Percentiles rank a stretch among this genome's conserved stretches.
phyloP scores from a whole-genome alignment of 92 coral and sea anemone species.

The Zoanthus sansibaricus region DNA sequence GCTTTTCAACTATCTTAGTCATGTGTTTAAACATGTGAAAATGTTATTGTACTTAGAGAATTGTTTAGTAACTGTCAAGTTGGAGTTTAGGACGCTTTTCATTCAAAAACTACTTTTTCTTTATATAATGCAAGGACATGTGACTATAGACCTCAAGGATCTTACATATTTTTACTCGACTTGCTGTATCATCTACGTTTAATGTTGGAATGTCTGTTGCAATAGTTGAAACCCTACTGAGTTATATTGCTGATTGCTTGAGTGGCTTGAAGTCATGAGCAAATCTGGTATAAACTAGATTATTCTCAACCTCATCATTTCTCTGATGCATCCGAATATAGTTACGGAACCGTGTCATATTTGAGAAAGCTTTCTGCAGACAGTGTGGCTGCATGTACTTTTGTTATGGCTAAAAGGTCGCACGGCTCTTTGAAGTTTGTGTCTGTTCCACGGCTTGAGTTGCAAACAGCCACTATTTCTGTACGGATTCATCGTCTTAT shows the following conservation, averaged over 20 bases:
- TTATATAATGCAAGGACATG: no score
- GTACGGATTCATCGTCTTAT: slow-evolving; percentile 53
- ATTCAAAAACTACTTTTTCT: no score
- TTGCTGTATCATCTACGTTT: slow-evolving; percentile 3
- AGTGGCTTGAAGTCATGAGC: slow-evolving; percentile 1
- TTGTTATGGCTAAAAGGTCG: slow-evolving; percentile 66
- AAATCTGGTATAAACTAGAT: slow-evolving; percentile 51
- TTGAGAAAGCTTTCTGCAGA: slow-evolving; percentile 54
- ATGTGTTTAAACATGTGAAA: no score
- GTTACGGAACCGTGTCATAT: slow-evolving; percentile 66
- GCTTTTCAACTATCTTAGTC: no score
- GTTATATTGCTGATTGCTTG: background rate
- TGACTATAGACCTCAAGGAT: slow-evolving; percentile 51
- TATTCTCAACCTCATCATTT: slow-evolving; percentile 67
- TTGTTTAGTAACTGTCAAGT: no score
- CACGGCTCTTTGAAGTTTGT: slow-evolving; percentile 63
- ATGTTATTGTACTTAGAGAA: no score
- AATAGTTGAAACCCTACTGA: slow-evolving; percentile 33
- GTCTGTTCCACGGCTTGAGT: slow-evolving; percentile 61
- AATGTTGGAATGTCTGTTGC: slow-evolving; percentile 37
- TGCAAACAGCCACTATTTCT: slow-evolving; percentile 69
- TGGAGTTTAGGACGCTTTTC: no score
- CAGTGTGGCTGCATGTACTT: slow-evolving; percentile 43
- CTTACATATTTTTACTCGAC: slow-evolving; percentile 36
- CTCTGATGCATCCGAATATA: slow-evolving; percentile 68